Base-by-base conservation (phyloP, 2,888 invertebrate species). In the Oscheius myriophilus region DNA sequence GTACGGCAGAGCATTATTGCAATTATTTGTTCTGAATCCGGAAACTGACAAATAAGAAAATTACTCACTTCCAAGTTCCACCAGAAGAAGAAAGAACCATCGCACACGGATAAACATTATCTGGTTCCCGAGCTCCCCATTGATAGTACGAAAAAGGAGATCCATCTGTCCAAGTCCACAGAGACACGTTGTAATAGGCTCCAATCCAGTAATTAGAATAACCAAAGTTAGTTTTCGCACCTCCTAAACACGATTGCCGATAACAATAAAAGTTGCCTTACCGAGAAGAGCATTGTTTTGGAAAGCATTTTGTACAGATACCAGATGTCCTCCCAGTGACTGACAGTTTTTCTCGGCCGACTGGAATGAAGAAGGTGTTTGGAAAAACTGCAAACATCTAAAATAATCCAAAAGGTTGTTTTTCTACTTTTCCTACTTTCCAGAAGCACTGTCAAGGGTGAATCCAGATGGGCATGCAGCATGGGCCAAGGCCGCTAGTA, bases 271-370 rank as follows among this genome's bases (percentile, higher is more conserved):
- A 2, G 33, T 33, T 12, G 3, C 33, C 9, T 57, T 57, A 42
- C 57, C n/a, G 6, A 67, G 41, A 41, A 57, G 58, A 46, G 33
- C 33, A 33, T 33, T 33, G 33, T 58, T 58, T 41, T 67, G 57
- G 46, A 67, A 67, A 18, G 57, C 67, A 58, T 67, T 67, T 16
- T 58, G 58, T n/a, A 58, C 51, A 26, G 67, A 67, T 11, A 46
- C 67, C 14, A 67, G 26, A 45, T 67, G 67, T 18, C 49, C 58
- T n/a, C 67, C 67, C 11, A 57, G 9, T 1, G 41, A 51, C 12
- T 49, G 21, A 33, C 67, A 67, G 14, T 58, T 52, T 39, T 57
- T 49, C n/a, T 67, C 67, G 12, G 67, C 67, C 1, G 52, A 21
- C 23, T 49, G 52, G 41, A 63, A 63, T 6, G 63, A 51, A 11